Percentiles rank a stretch among this genome's conserved stretches.
These are phyloP conservation scores for Apus apus DNA, from an alignment of 2,113 vertebrate species.

Conservation along the genomic window DNA sequence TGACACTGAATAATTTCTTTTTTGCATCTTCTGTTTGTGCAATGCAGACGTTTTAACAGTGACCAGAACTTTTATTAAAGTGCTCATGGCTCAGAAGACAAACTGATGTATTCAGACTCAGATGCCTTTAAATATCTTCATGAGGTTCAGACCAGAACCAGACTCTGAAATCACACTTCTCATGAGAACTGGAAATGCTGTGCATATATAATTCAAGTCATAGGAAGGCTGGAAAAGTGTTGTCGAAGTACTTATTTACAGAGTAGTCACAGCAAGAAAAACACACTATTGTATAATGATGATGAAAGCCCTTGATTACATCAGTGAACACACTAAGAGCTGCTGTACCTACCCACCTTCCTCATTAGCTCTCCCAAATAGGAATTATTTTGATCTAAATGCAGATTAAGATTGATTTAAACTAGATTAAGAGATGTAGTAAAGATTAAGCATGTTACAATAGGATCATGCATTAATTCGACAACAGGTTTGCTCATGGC, in stretches of 20 bases:
- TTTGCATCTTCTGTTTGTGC: neutral
- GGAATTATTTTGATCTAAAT: neutral
- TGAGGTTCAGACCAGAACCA: neutral
- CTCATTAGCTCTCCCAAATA: neutral
- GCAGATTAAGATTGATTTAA: conserved; percentile 12
- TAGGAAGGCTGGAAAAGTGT: neutral
- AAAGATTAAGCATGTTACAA: conserved; percentile 17
- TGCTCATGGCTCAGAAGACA: neutral
- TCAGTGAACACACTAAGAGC: neutral
- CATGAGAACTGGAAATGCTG: neutral
- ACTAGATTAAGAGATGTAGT: neutral
- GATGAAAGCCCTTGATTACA: neutral
- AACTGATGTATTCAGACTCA: neutral
- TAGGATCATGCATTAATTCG: conserved; percentile 1
- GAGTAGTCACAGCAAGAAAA: neutral
- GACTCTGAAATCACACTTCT: neutral
- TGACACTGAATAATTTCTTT: neutral
- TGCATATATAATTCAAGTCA: neutral
- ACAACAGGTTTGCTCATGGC: neutral
- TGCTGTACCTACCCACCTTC: neutral
- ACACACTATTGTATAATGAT: neutral
- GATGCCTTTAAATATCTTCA: neutral
- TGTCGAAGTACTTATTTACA: neutral
- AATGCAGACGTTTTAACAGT: neutral
- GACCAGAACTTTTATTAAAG: neutral